Conservation (phyloP, 2,113 vertebrate genomes). For the Nothoprocta perdicaria region DNA sequence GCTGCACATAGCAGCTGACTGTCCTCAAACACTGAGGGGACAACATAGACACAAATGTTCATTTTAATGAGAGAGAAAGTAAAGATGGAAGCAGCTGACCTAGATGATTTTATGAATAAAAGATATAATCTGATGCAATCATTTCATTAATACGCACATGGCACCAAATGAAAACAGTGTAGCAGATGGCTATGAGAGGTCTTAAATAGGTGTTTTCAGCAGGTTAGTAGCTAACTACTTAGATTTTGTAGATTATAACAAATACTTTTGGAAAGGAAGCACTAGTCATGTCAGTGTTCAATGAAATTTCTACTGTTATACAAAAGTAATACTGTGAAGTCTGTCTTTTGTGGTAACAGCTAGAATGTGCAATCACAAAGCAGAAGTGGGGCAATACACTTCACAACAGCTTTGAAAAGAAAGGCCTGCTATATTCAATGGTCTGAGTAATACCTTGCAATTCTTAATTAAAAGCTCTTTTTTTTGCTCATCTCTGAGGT, state of each 20-base stretch:
- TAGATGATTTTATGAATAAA: conserved; percentile 76
- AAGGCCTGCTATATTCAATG: not conserved
- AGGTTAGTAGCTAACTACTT: conserved; percentile 80
- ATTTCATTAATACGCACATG: conserved; percentile 81
- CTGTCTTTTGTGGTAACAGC: not conserved
- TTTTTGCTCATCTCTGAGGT: conserved; percentile 13
- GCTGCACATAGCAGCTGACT: not conserved
- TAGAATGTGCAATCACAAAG: not conserved
- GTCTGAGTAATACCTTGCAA: not conserved
- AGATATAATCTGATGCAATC: conserved; percentile 78
- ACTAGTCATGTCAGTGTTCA: not conserved
- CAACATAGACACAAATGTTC: not conserved
- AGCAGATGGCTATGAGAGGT: conserved; percentile 76
- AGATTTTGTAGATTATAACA: conserved; percentile 54
- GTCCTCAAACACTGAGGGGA: not conserved
- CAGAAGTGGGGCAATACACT: accelerated
- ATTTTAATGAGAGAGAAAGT: conserved; percentile 22
- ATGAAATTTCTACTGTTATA: not conserved
- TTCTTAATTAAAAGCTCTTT: conserved; percentile 36
- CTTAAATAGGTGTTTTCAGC: conserved; percentile 76
- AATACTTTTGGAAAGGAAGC: conserved; percentile 29
- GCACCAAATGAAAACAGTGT: conserved; percentile 69
- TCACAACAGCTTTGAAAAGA: not conserved
- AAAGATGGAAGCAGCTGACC: conserved; percentile 51
- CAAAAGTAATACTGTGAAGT: not conserved